These are phyloP conservation scores for Parazoanthus atlanticus DNA, from an alignment of 92 coral and sea anemone genomes.

Conservation along the genomic window DNA sequence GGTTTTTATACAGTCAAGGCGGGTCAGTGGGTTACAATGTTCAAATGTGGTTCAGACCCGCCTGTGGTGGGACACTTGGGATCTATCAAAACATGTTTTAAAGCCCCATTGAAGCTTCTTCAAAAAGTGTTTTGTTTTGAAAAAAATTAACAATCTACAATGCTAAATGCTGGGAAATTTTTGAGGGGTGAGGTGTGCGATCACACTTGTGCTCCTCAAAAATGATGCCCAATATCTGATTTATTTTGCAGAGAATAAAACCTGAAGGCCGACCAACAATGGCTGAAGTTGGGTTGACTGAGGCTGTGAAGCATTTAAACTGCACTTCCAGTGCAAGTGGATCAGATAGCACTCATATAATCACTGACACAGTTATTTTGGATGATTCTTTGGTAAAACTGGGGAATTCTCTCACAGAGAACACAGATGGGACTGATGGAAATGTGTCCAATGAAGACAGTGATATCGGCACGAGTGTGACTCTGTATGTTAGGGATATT, in stretches of 20 bases:
- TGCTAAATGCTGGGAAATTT: too few relatives aligned
- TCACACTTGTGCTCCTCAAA: background rate
- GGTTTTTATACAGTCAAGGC: too few relatives aligned
- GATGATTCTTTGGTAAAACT: background rate
- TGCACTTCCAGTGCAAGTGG: background rate
- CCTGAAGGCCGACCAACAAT: conserved; percentile 43
- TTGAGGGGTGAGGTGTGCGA: too few relatives aligned
- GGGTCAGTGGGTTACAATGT: too few relatives aligned
- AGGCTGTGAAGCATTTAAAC: conserved; percentile 19
- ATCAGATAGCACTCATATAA: background rate
- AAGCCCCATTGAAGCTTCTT: too few relatives aligned
- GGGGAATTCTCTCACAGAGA: background rate
- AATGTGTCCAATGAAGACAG: conserved; percentile 5
- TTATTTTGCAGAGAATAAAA: conserved; percentile 32
- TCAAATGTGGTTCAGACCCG: too few relatives aligned
- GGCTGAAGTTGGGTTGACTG: conserved; percentile 39
- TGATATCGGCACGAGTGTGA: background rate
- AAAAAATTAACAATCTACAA: too few relatives aligned
- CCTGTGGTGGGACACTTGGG: too few relatives aligned
- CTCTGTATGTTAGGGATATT: conserved; percentile 24
- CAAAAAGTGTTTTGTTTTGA: too few relatives aligned
- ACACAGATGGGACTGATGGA: conserved; percentile 1
- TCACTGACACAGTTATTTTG: background rate
- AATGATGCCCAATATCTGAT: background rate
- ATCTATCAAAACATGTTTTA: too few relatives aligned